phyloP scores from a whole-genome alignment of 2,888 invertebrate genomes.

The Ganaspis brasiliensis region DNA sequence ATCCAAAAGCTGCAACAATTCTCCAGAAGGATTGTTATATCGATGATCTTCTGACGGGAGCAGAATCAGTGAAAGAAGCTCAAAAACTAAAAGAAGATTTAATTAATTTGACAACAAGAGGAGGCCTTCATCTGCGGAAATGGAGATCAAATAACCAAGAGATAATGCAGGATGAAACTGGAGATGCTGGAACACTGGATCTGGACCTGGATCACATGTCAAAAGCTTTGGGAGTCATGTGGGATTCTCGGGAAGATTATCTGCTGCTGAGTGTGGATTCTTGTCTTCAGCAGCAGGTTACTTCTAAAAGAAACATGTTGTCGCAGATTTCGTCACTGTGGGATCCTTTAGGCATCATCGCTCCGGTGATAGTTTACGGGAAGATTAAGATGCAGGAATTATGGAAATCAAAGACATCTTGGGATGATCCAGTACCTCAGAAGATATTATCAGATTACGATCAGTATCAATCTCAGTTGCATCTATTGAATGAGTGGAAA shows the following conservation, averaged over 20 bases:
- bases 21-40: neutral
- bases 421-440: neutral
- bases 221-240: neutral
- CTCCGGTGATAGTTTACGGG: neutral
- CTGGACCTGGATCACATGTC: neutral
- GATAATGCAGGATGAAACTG: neutral
- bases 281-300: neutral
- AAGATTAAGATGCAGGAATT: neutral
- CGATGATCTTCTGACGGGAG: neutral
- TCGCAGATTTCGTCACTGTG: neutral
- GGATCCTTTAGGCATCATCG: constrained; percentile 1
- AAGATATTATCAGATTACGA: neutral
- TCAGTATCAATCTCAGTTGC: neutral
- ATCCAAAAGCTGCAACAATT: neutral
- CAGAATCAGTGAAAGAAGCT: neutral
- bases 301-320: neutral
- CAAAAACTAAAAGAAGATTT: neutral
- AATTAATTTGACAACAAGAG: neutral
- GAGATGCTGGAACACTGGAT: neutral
- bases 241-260: constrained; percentile 27
- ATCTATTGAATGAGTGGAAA: neutral
- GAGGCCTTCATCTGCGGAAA: neutral
- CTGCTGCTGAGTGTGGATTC: neutral
- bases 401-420: neutral
- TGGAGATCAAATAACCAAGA: neutral